phyloP scores from a whole-genome alignment of 2,113 vertebrate genomes.

The Dasyornis broadbenti region DNA sequence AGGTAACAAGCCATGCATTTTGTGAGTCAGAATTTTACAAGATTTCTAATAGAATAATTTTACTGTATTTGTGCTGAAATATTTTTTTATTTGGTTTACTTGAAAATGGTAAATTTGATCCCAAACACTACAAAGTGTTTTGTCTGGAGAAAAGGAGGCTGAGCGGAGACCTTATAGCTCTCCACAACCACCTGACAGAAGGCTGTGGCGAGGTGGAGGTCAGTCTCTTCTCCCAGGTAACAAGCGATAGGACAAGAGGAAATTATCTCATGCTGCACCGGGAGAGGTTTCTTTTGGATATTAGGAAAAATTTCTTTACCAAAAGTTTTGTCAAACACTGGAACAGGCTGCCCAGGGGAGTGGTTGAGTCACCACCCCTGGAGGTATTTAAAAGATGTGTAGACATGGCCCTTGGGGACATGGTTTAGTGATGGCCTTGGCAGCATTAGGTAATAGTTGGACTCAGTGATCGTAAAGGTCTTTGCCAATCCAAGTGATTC shows the following conservation, averaged over 20 bases:
- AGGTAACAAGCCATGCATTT: no score
- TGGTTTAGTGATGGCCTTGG: neutral
- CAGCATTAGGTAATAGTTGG: neutral
- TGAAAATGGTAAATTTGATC: neutral
- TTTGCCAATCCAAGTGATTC: neutral
- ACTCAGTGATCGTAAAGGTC: neutral
- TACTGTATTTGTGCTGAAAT: neutral
- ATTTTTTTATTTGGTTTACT: neutral
- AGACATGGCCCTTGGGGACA: neutral
- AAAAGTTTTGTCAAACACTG: neutral
- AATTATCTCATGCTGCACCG: neutral
- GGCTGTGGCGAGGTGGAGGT: neutral
- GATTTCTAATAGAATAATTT: neutral
- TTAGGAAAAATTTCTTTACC: neutral
- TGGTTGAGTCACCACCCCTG: neutral
- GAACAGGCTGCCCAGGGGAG: neutral
- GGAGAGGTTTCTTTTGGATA: neutral
- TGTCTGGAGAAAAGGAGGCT: neutral
- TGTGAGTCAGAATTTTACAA: neutral
- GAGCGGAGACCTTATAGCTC: neutral
- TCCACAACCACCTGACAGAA: neutral
- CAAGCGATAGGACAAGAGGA: neutral
- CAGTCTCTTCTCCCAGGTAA: neutral
- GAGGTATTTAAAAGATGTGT: neutral
- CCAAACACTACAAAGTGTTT: neutral